These are phyloP conservation scores for Syngnathus acus DNA, from an alignment of 2,797 vertebrate species.

Conservation along the genomic window DNA sequence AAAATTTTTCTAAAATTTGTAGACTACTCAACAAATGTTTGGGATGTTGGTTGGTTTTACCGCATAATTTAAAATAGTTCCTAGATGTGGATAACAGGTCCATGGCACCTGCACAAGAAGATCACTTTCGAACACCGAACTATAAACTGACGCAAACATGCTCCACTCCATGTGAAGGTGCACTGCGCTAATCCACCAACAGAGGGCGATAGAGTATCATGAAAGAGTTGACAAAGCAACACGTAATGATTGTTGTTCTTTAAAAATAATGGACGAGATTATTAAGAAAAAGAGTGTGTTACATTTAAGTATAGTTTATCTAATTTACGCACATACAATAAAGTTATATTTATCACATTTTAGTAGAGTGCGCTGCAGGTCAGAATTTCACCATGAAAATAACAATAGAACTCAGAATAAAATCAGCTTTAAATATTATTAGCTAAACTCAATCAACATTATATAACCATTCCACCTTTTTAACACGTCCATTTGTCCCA, in stretches of 20 bases:
- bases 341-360: too few relatives aligned
- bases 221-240: neutral
- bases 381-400: neutral
- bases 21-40: too few relatives aligned
- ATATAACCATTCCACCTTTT: neutral
- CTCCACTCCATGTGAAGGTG: too few relatives aligned
- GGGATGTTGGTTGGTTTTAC: too few relatives aligned
- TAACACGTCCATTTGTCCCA: neutral
- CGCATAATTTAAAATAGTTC: too few relatives aligned
- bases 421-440: neutral
- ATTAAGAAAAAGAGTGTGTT: neutral
- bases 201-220: neutral
- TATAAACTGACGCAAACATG: too few relatives aligned
- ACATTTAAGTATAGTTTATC: neutral
- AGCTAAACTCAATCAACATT: neutral
- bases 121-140: too few relatives aligned
- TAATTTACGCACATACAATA: neutral
- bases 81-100: too few relatives aligned
- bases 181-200: neutral
- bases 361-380: slow-evolving; percentile 42
- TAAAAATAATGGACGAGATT: neutral
- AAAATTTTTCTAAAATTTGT: too few relatives aligned
- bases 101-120: too few relatives aligned
- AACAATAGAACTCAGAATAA: neutral
- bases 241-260: neutral